Evolutionary conservation across 2,888 invertebrate genomes (phyloP).

Genomic region (Coleophora deauratella): DNA sequence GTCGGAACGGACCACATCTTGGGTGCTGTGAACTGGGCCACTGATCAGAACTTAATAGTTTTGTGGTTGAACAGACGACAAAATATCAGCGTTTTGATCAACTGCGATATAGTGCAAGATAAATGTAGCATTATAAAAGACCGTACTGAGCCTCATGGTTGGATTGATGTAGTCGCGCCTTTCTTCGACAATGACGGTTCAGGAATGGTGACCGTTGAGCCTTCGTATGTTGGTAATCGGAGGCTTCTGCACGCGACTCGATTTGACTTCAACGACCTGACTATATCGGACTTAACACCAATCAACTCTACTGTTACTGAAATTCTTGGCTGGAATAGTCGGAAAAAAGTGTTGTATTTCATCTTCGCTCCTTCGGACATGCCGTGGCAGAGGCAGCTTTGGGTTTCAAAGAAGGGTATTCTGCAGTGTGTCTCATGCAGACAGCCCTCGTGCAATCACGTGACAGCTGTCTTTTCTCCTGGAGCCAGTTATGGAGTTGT

Average conservation of each 20-base stretch:
- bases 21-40: slow-evolving; percentile 83
- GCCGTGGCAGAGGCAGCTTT: slow-evolving; percentile 82
- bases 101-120: slow-evolving; percentile 66
- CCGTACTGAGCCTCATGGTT: slow-evolving; percentile 77
- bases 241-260: slow-evolving; percentile 62
- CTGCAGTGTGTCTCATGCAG: slow-evolving; percentile 78
- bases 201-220: slow-evolving; percentile 56
- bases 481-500: slow-evolving; percentile 45
- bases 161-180: slow-evolving; percentile 78
- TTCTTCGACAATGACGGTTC: slow-evolving; percentile 61
- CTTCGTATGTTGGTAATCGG: slow-evolving; percentile 39
- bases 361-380: slow-evolving; percentile 75
- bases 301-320: slow-evolving; percentile 75
- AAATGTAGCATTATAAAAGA: slow-evolving; percentile 55
- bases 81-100: slow-evolving; percentile 76
- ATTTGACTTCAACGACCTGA: slow-evolving; percentile 40
- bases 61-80: slow-evolving; percentile 92
- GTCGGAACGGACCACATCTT: slow-evolving; percentile 78
- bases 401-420: slow-evolving; percentile 55
- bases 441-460: slow-evolving; percentile 78
- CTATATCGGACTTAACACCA: slow-evolving; percentile 60
- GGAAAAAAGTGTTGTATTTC: slow-evolving; percentile 77
- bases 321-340: slow-evolving; percentile 77
- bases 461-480: slow-evolving; percentile 72
- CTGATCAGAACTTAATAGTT: slow-evolving; percentile 77